phyloP scores from a whole-genome alignment of 2,888 invertebrate species.

The Entomobrya proxima region DNA sequence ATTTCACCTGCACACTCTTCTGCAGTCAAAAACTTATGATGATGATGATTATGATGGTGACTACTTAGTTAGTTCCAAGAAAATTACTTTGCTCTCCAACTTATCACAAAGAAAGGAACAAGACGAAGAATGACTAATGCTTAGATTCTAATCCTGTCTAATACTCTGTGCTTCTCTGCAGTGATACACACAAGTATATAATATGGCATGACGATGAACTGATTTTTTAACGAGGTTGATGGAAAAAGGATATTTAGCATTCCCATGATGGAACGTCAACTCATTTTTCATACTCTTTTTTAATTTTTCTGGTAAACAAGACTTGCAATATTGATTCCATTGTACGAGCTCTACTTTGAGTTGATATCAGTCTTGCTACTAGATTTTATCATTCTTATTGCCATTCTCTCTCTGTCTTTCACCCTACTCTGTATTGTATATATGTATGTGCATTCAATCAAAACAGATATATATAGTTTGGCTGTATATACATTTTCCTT shows the following conservation, averaged over 20 bases:
- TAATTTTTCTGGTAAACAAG: conserved; percentile 18
- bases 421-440: too few species aligned
- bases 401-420: not conserved
- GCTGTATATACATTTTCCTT: not conserved
- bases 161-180: conserved; percentile 20
- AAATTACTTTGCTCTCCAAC: conserved; percentile 8
- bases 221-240: not conserved
- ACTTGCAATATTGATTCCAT: conserved; percentile 6
- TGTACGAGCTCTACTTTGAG: not conserved
- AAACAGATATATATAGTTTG: not conserved
- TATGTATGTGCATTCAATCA: conserved; percentile 13
- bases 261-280: conserved; percentile 14
- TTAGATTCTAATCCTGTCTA: conserved; percentile 18
- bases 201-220: not conserved
- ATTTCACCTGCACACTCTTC: conserved; percentile 12
- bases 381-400: not conserved
- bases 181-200: conserved; percentile 15
- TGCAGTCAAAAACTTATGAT: not conserved
- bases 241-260: conserved; percentile 13
- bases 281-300: conserved; percentile 34
- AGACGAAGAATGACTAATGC: conserved; percentile 22
- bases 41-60: not conserved
- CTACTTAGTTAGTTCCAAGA: not conserved
- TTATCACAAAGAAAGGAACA: conserved; percentile 3
- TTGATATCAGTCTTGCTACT: not conserved